phyloP scores from a whole-genome alignment of 2,888 invertebrate species.

The Acleris sparsana region DNA sequence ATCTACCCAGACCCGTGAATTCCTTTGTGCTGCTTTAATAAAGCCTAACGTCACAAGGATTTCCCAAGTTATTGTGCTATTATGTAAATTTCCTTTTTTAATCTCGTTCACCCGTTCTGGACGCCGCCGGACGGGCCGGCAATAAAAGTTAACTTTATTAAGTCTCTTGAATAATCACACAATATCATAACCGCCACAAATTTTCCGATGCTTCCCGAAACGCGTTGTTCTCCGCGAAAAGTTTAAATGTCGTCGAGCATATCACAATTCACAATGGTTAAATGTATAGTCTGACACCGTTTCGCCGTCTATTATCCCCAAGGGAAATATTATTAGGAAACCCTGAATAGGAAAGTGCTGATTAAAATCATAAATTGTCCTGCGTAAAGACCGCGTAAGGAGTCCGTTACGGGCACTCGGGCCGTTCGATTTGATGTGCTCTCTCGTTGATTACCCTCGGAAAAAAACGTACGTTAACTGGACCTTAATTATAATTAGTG shows the following conservation, averaged over 20 bases:
- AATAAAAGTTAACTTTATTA: slow-evolving; percentile 47
- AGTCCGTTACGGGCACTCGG: slow-evolving; percentile 7
- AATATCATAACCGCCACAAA: slow-evolving; percentile 6
- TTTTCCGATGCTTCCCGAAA: not conserved
- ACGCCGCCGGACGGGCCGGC: slow-evolving; percentile 29
- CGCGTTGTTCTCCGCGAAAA: not conserved
- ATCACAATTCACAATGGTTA: too few relatives aligned
- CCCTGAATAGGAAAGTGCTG: slow-evolving; percentile 6
- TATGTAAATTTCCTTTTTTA: slow-evolving; percentile 38
- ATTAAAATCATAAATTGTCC: slow-evolving; percentile 23
- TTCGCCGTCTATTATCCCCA: not conserved
- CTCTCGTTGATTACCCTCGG: slow-evolving; percentile 12
- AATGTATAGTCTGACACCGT: not conserved
- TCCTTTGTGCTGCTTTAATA: slow-evolving; percentile 4
- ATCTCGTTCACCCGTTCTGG: slow-evolving; percentile 35
- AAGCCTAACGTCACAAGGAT: slow-evolving; percentile 10
- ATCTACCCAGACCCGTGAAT: not conserved
- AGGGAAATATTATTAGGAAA: not conserved
- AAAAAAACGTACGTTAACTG: slow-evolving; percentile 7
- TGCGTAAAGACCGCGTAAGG: slow-evolving; percentile 10
- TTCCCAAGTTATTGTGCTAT: slow-evolving; percentile 29
- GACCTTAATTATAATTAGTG: slow-evolving; percentile 1
- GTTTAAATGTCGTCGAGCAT: not conserved
- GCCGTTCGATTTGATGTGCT: slow-evolving; percentile 17
- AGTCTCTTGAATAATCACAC: slow-evolving; percentile 31